phyloP scores from a whole-genome alignment of 2,888 invertebrate genomes.

The Salticus scenicus region DNA sequence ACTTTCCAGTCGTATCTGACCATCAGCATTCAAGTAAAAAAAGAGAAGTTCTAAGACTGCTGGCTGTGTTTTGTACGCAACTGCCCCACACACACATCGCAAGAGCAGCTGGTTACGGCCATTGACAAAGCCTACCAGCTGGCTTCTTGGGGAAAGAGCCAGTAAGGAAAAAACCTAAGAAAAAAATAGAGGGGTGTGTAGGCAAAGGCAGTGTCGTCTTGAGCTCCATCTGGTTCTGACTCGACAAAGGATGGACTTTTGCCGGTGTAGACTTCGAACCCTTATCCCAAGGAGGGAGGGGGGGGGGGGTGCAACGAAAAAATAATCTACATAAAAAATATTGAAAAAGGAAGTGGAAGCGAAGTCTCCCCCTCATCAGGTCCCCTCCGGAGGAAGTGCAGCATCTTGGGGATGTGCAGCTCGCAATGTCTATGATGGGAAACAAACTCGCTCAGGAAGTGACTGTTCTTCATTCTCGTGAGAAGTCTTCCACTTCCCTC shows the following conservation, averaged over 20 bases:
- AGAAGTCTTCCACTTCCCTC: conserved; percentile 36
- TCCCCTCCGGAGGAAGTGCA: conserved; percentile 49
- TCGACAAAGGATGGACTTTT: conserved; percentile 52
- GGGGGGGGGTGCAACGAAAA: conserved; percentile 34
- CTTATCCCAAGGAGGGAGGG: conserved; percentile 19
- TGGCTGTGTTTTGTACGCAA: conserved; percentile 31
- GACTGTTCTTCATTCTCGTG: conserved; percentile 56
- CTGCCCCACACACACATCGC: conserved; percentile 27
- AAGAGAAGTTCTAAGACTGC: conserved; percentile 24
- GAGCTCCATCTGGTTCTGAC: conserved; percentile 56
- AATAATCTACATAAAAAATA: conserved; percentile 43
- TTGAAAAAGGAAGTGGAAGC: conserved; percentile 63
- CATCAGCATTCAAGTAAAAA: background rate
- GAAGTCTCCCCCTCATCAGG: conserved; percentile 38
- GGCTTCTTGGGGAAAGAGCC: conserved; percentile 50
- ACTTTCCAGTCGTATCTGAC: background rate
- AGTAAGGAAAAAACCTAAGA: background rate
- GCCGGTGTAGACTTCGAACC: conserved; percentile 54
- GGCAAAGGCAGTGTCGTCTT: conserved; percentile 31
- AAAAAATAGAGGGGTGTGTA: conserved; percentile 48
- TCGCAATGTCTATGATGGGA: conserved; percentile 58
- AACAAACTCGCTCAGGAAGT: conserved; percentile 67
- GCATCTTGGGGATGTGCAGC: conserved; percentile 57
- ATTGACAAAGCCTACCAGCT: conserved; percentile 65
- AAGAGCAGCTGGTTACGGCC: conserved; percentile 56